Base-by-base conservation (phyloP, 2,797 vertebrate genomes). In the Simalia tracyae region DNA sequence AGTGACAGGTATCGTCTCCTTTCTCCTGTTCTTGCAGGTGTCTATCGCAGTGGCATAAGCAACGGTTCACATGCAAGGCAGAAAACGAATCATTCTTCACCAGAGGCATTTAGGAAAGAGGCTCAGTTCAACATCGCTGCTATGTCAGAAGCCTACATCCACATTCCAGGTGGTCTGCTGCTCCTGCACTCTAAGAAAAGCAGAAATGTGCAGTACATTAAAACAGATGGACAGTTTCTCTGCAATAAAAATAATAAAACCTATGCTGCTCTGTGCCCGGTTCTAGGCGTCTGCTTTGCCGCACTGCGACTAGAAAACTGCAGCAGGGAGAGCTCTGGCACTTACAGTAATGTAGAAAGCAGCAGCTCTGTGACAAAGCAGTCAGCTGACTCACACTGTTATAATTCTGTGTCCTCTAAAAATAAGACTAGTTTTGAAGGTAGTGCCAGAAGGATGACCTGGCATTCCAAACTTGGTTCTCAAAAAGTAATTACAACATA, bases 381-480 rank as follows among this genome's bases (percentile, higher is more conserved):
- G 97, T 98, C 98, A 98, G 98, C 98, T 98, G 98, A 98, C 98
- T 97, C 89, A 59, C 97, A 97, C 97, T 97, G 96, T 97, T 97
- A 98, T 98, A 97, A 97, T 96, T 98, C 98, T 97, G 92, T 97
- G 97, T 98, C 97, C 98, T 97, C 96, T 95, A 97, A 97, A 92
- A 97, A 97, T 92, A 96, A 95, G 97, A 96, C 95, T 96, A 94
- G 96, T 95, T 96, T 96, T 96, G 95, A 94, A 96, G 95, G 96
- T 96, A 96, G 96, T 94, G 97, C 95, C 93, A 91, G 94, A 85
- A 93, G 72, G 95, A 95, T 94, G 96, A 97, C 97, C 97, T 93
- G 50, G 95, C 93, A 92, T 86, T 81, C 93, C 91, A 95, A 95
- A 95, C 87, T 86, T 87, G 28, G n/a, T 76, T 60, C 22, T 2